Conservation (phyloP, 2,113 vertebrate genomes). For the Turnix velox region DNA sequence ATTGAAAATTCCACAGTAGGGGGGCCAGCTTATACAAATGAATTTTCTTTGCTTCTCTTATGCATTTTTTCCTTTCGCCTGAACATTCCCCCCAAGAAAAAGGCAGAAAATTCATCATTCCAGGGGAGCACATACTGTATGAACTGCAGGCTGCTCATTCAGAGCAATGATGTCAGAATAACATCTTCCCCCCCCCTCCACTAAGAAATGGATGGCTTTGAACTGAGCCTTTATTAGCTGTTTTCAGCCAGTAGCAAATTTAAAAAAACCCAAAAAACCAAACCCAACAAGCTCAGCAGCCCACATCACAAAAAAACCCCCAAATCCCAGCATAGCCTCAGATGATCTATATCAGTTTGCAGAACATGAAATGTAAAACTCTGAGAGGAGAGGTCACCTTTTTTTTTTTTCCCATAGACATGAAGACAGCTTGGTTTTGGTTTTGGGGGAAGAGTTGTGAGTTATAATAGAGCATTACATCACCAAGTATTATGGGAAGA, state of each 20-base stretch:
- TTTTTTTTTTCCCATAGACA: constrained; percentile 75
- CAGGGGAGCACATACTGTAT: constrained; percentile 71
- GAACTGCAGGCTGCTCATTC: constrained; percentile 69
- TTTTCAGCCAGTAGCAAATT: constrained; percentile 41
- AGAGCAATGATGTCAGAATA: constrained; percentile 77
- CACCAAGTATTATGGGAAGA: constrained; percentile 87
- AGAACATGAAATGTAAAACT: constrained; percentile 66
- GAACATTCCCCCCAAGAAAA: constrained; percentile 69
- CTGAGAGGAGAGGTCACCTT: constrained; percentile 74
- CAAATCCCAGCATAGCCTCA: neutral
- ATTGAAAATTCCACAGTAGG: constrained; percentile 88
- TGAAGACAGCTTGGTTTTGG: constrained; percentile 73
- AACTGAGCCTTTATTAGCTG: constrained; percentile 60
- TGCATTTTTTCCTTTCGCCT: constrained; percentile 75
- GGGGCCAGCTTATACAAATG: constrained; percentile 82
- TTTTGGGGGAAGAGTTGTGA: constrained; percentile 64
- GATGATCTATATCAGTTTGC: constrained; percentile 50
- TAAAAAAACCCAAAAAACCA: neutral
- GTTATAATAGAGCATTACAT: constrained; percentile 85
- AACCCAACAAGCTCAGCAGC: neutral
- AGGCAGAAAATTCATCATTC: constrained; percentile 76
- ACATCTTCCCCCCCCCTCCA: constrained; percentile 63
- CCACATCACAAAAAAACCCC: neutral
- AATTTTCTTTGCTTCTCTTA: constrained; percentile 83
- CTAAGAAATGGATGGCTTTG: constrained; percentile 58